phyloP scores from a whole-genome alignment of 2,888 invertebrate species.

The Tigriopus californicus region DNA sequence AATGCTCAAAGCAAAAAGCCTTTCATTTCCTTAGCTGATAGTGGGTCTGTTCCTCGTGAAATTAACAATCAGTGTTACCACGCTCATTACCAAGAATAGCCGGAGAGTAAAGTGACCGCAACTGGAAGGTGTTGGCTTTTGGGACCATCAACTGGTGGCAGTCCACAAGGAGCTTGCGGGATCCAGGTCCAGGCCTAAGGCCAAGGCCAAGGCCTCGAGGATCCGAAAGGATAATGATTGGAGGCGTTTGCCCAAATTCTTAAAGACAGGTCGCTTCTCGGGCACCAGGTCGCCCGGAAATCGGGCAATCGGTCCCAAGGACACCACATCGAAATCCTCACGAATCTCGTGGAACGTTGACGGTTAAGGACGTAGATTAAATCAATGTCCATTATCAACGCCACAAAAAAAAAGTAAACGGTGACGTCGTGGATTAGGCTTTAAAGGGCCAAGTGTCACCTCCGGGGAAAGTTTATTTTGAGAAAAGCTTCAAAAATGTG shows the following conservation, averaged over 20 bases:
- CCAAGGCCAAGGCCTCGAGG: constrained; percentile 29
- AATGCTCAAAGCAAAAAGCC: too few relatives aligned
- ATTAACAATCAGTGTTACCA: constrained; percentile 36
- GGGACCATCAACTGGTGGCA: constrained; percentile 43
- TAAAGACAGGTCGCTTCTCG: constrained; percentile 43
- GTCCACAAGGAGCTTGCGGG: constrained; percentile 39
- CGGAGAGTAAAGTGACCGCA: constrained; percentile 52
- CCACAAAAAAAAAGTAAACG: too few relatives aligned
- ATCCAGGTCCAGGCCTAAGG: constrained; percentile 21
- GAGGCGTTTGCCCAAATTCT: constrained; percentile 45
- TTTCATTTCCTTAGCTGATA: too few relatives aligned
- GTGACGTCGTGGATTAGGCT: too few relatives aligned
- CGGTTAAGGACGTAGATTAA: neutral
- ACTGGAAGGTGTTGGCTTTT: constrained; percentile 32
- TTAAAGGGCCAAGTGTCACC: too few relatives aligned
- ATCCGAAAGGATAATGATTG: constrained; percentile 35
- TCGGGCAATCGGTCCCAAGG: constrained; percentile 33
- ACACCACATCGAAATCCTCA: constrained; percentile 45
- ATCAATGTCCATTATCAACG: too few relatives aligned
- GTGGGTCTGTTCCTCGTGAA: constrained; percentile 22
- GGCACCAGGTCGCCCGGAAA: constrained; percentile 47
- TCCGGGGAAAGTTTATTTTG: too few relatives aligned
- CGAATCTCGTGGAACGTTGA: constrained; percentile 36
- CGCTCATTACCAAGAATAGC: constrained; percentile 29
- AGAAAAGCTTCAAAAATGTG: too few relatives aligned